Percentiles rank a stretch among this genome's conserved stretches.
phyloP scores from a whole-genome alignment of 2,113 vertebrate species.

The Ptilonorhynchus violaceus region DNA sequence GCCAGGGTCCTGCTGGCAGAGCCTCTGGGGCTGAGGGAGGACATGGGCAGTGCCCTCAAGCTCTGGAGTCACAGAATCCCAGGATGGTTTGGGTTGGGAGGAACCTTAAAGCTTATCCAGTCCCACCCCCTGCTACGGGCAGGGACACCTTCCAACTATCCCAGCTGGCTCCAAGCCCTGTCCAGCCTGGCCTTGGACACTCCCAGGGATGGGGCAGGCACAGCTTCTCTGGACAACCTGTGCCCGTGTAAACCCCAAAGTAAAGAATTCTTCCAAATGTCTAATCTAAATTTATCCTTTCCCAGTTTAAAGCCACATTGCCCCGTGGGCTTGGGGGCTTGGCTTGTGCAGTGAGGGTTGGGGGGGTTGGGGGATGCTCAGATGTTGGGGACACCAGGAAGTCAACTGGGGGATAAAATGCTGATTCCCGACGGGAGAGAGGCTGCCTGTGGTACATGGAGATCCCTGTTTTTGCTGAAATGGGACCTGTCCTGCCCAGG shows the following conservation, averaged over 20 bases:
- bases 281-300: background rate
- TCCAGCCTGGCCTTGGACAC: accelerated
- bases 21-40: background rate
- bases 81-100: background rate
- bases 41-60: background rate
- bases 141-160: background rate
- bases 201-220: background rate
- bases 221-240: background rate
- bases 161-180: accelerated
- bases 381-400: background rate
- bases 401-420: background rate
- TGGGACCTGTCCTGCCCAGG: background rate
- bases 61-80: background rate
- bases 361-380: background rate
- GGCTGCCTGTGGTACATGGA: background rate
- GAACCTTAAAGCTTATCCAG: background rate
- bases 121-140: background rate
- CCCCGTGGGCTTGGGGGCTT: background rate
- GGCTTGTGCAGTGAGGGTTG: background rate
- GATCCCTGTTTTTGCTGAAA: background rate
- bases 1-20: background rate
- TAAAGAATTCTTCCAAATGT: background rate
- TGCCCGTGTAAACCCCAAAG: background rate
- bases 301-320: background rate
- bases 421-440: accelerated